Conservation (phyloP, 2,113 vertebrate species). For the Hemiscyllium ocellatum region DNA sequence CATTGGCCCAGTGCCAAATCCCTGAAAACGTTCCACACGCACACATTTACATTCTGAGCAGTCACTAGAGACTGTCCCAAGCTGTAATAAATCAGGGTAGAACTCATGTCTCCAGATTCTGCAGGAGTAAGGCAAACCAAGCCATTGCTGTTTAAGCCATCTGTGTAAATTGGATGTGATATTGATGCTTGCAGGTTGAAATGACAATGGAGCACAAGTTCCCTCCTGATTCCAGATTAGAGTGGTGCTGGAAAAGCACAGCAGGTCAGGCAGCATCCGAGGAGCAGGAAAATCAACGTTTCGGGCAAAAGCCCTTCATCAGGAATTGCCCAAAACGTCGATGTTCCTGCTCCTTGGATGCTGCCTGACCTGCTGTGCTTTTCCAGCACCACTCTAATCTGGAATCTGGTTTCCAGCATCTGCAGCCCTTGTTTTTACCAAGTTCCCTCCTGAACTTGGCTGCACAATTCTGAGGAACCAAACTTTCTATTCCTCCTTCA, state of each 20-base stretch:
- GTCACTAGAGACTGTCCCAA: neutral
- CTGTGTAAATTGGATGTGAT: neutral
- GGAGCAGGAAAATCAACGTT: no score
- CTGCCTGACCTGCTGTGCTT: no score
- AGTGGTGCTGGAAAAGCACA: no score
- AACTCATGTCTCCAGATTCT: neutral
- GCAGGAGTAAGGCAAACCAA: neutral
- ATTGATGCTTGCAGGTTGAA: neutral
- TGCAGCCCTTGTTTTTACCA: no score
- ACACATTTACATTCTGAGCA: neutral
- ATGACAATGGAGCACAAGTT: neutral
- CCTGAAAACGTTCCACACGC: neutral
- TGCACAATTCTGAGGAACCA: neutral
- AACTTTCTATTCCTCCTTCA: neutral
- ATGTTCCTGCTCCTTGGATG: no score
- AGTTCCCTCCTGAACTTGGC: neutral
- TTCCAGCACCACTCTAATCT: no score
- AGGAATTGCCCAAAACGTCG: no score
- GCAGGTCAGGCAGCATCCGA: no score
- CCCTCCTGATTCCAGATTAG: neutral
- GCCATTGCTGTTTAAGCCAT: neutral
- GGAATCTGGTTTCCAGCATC: no score
- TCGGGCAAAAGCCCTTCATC: no score
- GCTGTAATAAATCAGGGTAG: neutral
- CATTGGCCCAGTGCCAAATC: neutral